Evolutionary conservation across 2,113 vertebrate genomes (phyloP), one percentile per base, ranked within the genome.

Genomic region (Archilochus colubris): DNA sequence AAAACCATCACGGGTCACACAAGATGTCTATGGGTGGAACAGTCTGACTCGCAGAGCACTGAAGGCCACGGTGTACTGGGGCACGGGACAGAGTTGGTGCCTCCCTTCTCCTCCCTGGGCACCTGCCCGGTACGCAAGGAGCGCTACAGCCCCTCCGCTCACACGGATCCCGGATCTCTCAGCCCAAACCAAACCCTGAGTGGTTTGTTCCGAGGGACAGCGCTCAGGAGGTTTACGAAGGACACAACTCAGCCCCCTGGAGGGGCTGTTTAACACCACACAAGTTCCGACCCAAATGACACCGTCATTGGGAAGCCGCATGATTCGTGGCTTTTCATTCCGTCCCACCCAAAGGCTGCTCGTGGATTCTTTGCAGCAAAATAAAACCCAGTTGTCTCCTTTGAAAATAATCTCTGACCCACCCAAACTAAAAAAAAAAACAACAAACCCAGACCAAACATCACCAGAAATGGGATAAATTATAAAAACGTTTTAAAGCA

Each of bases 21-120:
- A 43, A 85, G 79, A 19, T n/a, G 57, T 10, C 18, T 36, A 43
- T 10, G 7, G 5, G 1, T 38, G 20, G 48, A 78, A 92, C 70
- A 43, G 0, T 25, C 14, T 2, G 1, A 19, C 12, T 24, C 2
- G 0, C 31, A 55, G 25, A 15, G 10, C 13, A 10, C 43, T 38
- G 30, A 75, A 31, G 14, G 27, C 46, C 53, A 12, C 3, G 12
- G 17, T 48, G 20, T 40, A 64, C 8, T 67, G 46, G 40, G 33
- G 31, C 20, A 11, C 25, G 7, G 46, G 12, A 14, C 48, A 33
- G 5, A 8, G 10, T 21, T 20, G 18, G 55, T 16, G 7, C 36
- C 57, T 43, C 72, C 40, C 40, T 40, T 40, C 11, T 21, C 46
- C 9, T 48, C 46, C 46, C 20, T 21, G 18, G 44, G 44, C 44